Percentiles rank a stretch among this genome's conserved stretches.
phyloP scores from a whole-genome alignment of 2,888 invertebrate genomes.

The Tuberolachnus salignus region DNA sequence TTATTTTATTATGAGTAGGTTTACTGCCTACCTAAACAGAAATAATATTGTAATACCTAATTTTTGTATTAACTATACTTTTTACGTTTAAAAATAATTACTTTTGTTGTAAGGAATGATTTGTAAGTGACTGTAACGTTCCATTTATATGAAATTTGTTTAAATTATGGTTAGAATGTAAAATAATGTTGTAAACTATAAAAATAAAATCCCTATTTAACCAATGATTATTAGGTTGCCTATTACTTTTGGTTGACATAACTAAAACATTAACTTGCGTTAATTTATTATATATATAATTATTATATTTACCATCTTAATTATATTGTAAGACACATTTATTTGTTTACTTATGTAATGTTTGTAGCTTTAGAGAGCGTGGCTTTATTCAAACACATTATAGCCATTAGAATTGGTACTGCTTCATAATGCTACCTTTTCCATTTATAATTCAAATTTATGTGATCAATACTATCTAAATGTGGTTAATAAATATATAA shows the following conservation, averaged over 20 bases:
- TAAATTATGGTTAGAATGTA: constrained; percentile 31
- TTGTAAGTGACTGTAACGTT: constrained; percentile 33
- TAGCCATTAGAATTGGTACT: constrained; percentile 30
- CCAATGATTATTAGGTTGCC: constrained; percentile 24
- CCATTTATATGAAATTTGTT: constrained; percentile 16
- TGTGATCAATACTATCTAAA: constrained; percentile 47
- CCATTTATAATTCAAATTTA: constrained; percentile 37
- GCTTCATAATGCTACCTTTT: constrained; percentile 33
- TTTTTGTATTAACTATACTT: constrained; percentile 13
- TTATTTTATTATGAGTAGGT: constrained; percentile 8
- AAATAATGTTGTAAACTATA: constrained; percentile 30
- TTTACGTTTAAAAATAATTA: constrained; percentile 21
- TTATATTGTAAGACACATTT: constrained; percentile 42
- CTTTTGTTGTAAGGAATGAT: constrained; percentile 31
- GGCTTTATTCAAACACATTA: constrained; percentile 30
- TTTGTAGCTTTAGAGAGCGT: constrained; percentile 45
- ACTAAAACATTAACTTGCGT: constrained; percentile 27
- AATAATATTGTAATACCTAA: constrained; percentile 42
- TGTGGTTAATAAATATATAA: constrained; percentile 51
- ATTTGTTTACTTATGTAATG: constrained; percentile 30
- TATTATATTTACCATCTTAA: constrained; percentile 29
- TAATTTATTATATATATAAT: constrained; percentile 36
- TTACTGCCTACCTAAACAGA: neutral
- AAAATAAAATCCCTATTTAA: constrained; percentile 14
- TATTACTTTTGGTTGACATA: constrained; percentile 25